Percentiles rank a stretch among this genome's conserved stretches.
Conservation (phyloP, 2,113 vertebrate species). For the Sander vitreus region DNA sequence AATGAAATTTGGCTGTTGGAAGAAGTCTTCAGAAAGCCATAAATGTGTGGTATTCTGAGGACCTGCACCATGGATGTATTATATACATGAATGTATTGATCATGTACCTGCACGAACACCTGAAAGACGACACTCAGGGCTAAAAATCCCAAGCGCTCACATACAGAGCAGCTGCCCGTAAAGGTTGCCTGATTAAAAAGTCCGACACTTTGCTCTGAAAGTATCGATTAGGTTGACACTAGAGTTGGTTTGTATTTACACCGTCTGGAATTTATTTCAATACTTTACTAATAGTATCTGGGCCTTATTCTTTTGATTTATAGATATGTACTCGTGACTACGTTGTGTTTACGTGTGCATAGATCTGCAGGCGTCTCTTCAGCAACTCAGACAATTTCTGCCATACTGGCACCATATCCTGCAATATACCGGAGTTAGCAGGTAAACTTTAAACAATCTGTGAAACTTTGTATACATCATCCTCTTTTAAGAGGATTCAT, state of each 20-base stretch:
- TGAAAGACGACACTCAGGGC: not conserved
- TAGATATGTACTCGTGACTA: not conserved
- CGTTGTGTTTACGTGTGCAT: conserved; percentile 52
- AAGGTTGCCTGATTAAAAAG: conserved; percentile 66
- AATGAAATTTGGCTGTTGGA: too few relatives aligned
- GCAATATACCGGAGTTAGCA: conserved; percentile 47
- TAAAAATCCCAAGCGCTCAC: accelerated
- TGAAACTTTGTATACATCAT: not conserved
- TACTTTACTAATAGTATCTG: accelerated
- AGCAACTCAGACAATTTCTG: conserved; percentile 22
- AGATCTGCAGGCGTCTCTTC: conserved; percentile 49
- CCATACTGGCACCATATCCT: conserved; percentile 67
- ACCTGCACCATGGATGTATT: too few relatives aligned
- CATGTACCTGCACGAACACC: not conserved
- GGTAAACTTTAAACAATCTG: conserved; percentile 66
- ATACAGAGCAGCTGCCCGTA: conserved; percentile 42
- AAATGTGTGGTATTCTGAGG: too few relatives aligned
- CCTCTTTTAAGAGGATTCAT: too few relatives aligned
- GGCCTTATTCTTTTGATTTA: accelerated
- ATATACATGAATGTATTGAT: too few relatives aligned
- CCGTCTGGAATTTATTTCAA: accelerated
- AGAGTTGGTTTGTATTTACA: accelerated
- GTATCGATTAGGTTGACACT: accelerated
- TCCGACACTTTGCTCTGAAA: conserved; percentile 7
- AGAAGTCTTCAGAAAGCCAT: too few relatives aligned